These are phyloP conservation scores for Cliona cf. orientalis DNA, from an alignment of 37 sponge, comb jelly and placozoan genomes.

Conservation along the genomic window DNA sequence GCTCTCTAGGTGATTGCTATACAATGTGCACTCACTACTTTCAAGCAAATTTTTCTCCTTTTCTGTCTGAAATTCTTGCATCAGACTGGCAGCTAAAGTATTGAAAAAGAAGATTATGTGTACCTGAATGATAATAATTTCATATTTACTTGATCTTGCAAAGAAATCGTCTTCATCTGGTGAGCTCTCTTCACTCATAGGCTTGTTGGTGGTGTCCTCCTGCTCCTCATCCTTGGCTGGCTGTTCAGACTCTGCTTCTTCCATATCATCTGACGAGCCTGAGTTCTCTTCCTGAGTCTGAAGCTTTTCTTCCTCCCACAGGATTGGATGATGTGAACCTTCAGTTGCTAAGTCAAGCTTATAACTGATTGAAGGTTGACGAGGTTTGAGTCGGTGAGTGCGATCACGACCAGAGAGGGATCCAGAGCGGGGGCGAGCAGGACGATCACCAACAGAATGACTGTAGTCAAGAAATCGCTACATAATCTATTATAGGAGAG, in stretches of 20 bases:
- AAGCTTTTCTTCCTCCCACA: background rate
- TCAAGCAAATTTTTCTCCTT: background rate
- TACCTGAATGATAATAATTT: background rate
- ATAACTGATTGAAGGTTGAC: too few species aligned
- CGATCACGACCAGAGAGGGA: constrained; percentile 1
- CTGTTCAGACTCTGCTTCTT: background rate
- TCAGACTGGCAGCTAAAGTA: constrained; percentile 38
- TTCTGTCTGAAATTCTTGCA: constrained; percentile 40
- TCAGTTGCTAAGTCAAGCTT: constrained; percentile 1
- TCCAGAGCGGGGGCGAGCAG: constrained; percentile 18
- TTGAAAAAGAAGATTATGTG: background rate
- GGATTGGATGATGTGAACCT: constrained; percentile 1
- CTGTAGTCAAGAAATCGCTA: background rate
- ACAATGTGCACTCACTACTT: constrained; percentile 9
- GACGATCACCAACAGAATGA: background rate
- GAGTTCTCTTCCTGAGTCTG: background rate
- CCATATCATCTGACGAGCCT: background rate
- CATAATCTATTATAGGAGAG: background rate
- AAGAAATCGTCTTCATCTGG: constrained; percentile 12
- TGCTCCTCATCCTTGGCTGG: background rate
- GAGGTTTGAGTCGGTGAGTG: background rate
- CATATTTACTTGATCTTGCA: constrained; percentile 35
- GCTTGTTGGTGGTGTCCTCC: background rate
- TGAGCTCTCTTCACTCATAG: background rate
- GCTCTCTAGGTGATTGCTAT: background rate